Evolutionary conservation across 2,113 vertebrate genomes (phyloP).

Genomic region (Corydoras maculifer): DNA sequence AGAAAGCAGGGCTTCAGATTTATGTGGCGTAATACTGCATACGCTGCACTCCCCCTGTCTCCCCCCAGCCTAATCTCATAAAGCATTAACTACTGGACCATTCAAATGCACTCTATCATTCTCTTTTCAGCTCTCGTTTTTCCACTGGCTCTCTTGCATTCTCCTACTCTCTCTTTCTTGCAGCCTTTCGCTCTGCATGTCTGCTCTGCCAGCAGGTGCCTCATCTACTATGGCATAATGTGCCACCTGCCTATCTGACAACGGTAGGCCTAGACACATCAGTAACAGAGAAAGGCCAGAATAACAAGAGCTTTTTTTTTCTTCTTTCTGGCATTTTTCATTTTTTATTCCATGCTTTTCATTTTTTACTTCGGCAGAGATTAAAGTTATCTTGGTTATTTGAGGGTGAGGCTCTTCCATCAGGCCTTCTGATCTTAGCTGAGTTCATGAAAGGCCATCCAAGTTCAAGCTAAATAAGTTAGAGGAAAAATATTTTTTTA

Average conservation of each 20-base stretch:
- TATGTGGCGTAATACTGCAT: slow-evolving; percentile 59
- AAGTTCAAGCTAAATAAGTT: too few relatives aligned
- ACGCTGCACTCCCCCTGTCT: slow-evolving; percentile 52
- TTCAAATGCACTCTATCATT: slow-evolving; percentile 56
- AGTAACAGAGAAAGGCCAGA: slow-evolving; percentile 38
- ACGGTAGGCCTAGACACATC: slow-evolving; percentile 49
- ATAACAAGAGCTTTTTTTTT: slow-evolving; percentile 36
- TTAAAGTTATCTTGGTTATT: slow-evolving; percentile 40
- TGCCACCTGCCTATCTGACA: slow-evolving; percentile 54
- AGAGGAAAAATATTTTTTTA: not conserved
- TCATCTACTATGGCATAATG: slow-evolving; percentile 48
- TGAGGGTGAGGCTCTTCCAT: slow-evolving; percentile 40
- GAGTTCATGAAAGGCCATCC: slow-evolving; percentile 33
- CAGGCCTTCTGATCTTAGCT: slow-evolving; percentile 42
- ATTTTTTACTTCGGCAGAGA: slow-evolving; percentile 47
- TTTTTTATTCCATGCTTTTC: slow-evolving; percentile 22
- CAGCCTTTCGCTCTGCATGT: slow-evolving; percentile 33
- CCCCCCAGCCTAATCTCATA: slow-evolving; percentile 52
- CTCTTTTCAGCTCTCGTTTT: slow-evolving; percentile 42
- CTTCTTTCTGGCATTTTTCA: slow-evolving; percentile 18
- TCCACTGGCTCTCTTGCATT: slow-evolving; percentile 19
- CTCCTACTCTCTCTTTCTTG: slow-evolving; percentile 28
- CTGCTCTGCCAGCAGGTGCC: slow-evolving; percentile 46
- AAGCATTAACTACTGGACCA: slow-evolving; percentile 61
- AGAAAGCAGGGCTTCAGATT: slow-evolving; percentile 52